Percentiles rank a stretch among this genome's conserved stretches.
Conservation (phyloP, 2,113 vertebrate genomes). For the Mesocricetus auratus region DNA sequence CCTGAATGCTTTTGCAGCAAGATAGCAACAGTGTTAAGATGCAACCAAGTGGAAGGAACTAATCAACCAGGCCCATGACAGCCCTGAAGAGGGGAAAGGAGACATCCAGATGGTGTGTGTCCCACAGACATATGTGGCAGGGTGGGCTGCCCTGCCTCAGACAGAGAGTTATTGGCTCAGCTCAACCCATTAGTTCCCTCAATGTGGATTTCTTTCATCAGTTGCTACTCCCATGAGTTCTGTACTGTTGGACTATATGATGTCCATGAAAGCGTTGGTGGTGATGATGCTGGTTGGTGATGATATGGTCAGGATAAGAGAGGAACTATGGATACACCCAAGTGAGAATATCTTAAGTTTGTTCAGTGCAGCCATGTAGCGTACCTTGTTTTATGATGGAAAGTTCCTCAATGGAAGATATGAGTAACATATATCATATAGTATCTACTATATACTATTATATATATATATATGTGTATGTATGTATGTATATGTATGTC, state of each 20-base stretch:
- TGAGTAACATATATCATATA: background rate
- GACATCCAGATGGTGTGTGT: slow-evolving; percentile 34
- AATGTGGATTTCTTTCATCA: background rate
- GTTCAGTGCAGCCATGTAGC: background rate
- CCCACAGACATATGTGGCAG: background rate
- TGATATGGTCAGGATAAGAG: background rate
- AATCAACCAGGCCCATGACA: slow-evolving; percentile 55
- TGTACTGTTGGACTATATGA: too few relatives aligned
- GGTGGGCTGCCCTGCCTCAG: background rate
- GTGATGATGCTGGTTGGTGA: background rate
- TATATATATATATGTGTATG: background rate
- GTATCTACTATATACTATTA: too few relatives aligned
- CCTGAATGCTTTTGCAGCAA: slow-evolving; percentile 47
- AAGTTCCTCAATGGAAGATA: background rate
- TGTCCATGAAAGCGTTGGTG: background rate
- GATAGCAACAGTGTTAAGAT: background rate
- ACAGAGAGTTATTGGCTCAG: background rate
- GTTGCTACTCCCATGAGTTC: background rate
- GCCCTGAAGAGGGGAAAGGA: background rate
- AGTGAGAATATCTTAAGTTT: background rate
- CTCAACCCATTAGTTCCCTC: background rate
- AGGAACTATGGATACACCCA: background rate
- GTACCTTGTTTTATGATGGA: background rate
- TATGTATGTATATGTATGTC: too few relatives aligned
- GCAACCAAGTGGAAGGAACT: slow-evolving; percentile 65